Evolutionary conservation across 2,113 vertebrate species (phyloP), one percentile per base, ranked within the genome.

Genomic region (Callithrix jacchus): DNA sequence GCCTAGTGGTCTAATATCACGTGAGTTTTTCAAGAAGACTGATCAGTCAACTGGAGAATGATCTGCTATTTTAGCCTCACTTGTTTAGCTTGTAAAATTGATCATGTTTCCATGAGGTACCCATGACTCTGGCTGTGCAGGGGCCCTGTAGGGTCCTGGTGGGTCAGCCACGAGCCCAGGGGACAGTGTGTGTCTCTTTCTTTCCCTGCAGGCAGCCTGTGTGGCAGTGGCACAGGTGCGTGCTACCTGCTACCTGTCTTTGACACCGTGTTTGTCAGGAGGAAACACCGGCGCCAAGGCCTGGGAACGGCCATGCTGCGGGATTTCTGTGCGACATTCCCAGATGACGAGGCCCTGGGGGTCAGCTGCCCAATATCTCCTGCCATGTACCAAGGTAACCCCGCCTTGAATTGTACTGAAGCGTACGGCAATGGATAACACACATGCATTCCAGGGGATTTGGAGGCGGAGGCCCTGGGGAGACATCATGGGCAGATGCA

Each of bases 161-260:
- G 6, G 58, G 64, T 23, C 6, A 30, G 30, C 3, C n/a, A 2
- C 25, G 1, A 8, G 37, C 58, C 66, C 4, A 0, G 40, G 14
- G 9, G 20, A 18, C 11, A 8, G 21, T 0, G 0, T 4, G 1
- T 18, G 68, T 93, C 45, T 82, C 12, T 91, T 74, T 45, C 16
- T 97, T 30, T 95, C 84, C 37, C 97, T 70, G 37, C 97, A 99
- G 99, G 99, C 68, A 99, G 98, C 54, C 97, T 99, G 8, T 99
- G 99, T 94, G 98, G 98, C 45, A 70, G 91, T 2, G 87, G 97
- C 96, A 98, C 97, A 6, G 77, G 98, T 10, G 96, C 97, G 0
- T 98, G 99, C 98, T 99, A 99, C 98, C 95, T 98, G 98, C 98
- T 99, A 40, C 99, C 99, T 0, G 99, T 99, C 61, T 97, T 99